Conservation (phyloP, 2,797 vertebrate species). For the Danio albolineatus region DNA sequence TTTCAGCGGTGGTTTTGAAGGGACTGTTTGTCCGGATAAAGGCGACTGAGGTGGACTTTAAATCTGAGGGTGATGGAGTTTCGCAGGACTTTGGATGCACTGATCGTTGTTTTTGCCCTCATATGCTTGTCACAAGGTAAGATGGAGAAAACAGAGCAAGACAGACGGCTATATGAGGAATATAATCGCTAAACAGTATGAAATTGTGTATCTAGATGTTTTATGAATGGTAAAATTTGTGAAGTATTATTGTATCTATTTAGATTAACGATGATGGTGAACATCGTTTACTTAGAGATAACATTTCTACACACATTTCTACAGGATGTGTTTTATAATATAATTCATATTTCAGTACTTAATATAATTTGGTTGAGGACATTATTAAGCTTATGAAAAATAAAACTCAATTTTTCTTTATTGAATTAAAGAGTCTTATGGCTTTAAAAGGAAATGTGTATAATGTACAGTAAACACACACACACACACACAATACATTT, state of each 20-base stretch:
- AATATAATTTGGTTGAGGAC: not conserved
- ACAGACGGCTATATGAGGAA: not conserved
- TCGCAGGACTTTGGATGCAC: constrained; percentile 63
- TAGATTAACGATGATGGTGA: not conserved
- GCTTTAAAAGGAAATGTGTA: not conserved
- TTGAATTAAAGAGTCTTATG: not conserved
- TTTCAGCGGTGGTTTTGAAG: constrained; percentile 34
- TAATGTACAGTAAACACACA: too few species aligned
- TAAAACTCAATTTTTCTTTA: not conserved
- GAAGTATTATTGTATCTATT: not conserved
- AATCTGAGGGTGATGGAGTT: constrained; percentile 73
- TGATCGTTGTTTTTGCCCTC: constrained; percentile 69
- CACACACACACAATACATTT: not conserved
- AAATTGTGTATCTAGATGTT: not conserved
- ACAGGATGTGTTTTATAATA: too few species aligned
- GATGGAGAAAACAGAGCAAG: constrained; percentile 55
- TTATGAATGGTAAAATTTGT: not conserved
- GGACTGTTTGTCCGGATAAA: constrained; percentile 25
- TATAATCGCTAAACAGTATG: not conserved
- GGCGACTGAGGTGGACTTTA: constrained; percentile 16
- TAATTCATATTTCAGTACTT: too few species aligned
- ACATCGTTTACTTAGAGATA: not conserved
- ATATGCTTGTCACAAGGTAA: constrained; percentile 77
- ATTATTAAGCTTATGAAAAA: constrained; percentile 1
- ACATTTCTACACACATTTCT: not conserved